phyloP scores from a whole-genome alignment of 92 coral and sea anemone species.

The Porites rus region DNA sequence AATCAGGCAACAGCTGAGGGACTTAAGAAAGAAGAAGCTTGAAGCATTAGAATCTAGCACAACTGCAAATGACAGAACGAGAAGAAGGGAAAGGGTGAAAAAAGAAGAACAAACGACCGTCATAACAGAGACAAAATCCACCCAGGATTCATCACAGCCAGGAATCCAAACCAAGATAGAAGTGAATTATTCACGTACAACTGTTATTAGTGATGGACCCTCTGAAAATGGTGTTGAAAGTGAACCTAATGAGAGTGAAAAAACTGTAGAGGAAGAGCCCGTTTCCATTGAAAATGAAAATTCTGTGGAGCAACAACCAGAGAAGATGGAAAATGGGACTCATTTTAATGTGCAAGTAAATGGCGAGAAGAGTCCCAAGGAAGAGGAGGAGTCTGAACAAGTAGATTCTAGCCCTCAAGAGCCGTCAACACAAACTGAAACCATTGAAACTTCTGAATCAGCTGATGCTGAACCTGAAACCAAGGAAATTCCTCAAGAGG shows the following conservation, averaged over 20 bases:
- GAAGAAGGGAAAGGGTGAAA: conserved; percentile 51
- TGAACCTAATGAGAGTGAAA: conserved; percentile 58
- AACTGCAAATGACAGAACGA: conserved; percentile 37
- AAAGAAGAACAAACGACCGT: conserved; percentile 36
- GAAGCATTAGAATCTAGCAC: conserved; percentile 77
- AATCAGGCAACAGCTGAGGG: conserved; percentile 88
- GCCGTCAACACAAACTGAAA: conserved; percentile 30
- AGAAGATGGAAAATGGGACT: conserved; percentile 8
- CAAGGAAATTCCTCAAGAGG: conserved; percentile 36
- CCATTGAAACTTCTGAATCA: conserved; percentile 38
- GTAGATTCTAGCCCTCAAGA: conserved; percentile 27
- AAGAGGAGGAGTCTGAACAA: conserved; percentile 17
- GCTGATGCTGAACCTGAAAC: conserved; percentile 36
- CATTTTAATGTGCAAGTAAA: conserved; percentile 23
- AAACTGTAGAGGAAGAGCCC: conserved; percentile 40
- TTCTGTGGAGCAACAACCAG: conserved; percentile 31
- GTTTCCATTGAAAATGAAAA: conserved; percentile 42
- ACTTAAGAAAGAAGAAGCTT: conserved; percentile 85
- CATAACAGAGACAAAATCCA: conserved; percentile 49
- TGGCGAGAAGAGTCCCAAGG: conserved; percentile 13
- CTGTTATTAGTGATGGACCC: conserved; percentile 22
- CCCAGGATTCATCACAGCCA: conserved; percentile 13
- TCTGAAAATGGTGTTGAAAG: conserved; percentile 65
- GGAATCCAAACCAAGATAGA: conserved; percentile 15
- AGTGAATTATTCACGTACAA: conserved; percentile 16